A percentile compares a stretch with the other conserved stretches of the same genome.
Evolutionary conservation across 35 echinoderm and acorn worm species (phyloP).

Genomic region (Hemicentrotus pulcherrimus): DNA sequence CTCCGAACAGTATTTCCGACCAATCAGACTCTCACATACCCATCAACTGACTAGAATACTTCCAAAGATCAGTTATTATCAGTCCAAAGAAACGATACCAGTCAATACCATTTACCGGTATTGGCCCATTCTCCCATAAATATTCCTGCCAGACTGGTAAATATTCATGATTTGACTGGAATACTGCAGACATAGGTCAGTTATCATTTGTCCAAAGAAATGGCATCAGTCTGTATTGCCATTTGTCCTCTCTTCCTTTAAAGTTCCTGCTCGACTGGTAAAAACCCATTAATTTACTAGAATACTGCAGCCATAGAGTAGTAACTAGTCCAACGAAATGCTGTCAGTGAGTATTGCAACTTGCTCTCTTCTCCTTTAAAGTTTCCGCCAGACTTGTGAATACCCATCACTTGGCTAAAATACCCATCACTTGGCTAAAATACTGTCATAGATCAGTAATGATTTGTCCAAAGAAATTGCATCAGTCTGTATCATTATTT

Average conservation of each 20-base stretch:
- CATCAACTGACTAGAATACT: neutral
- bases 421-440: neutral
- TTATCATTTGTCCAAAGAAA: neutral
- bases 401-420: neutral
- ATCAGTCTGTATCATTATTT: constrained; percentile 31
- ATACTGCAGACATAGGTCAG: neutral
- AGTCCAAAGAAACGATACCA: neutral
- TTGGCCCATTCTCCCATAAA: neutral
- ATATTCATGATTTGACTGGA: neutral
- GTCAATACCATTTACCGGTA: neutral
- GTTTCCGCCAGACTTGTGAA: neutral
- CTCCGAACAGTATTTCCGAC: too few relatives aligned
- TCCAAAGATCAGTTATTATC: neutral
- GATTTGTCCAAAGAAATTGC: neutral
- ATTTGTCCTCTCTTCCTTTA: neutral
- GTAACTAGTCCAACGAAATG: neutral
- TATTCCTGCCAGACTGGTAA: neutral
- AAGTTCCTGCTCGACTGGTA: neutral
- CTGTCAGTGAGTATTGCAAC: neutral
- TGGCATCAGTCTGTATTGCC: neutral
- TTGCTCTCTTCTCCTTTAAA: neutral
- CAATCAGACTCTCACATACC: neutral
- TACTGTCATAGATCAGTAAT: neutral
- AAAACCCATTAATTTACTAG: neutral
- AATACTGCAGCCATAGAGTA: neutral